Percentiles rank a stretch among this genome's conserved stretches.
phyloP scores from a whole-genome alignment of 2,797 vertebrate genomes.

The Pipistrellus nathusii region DNA sequence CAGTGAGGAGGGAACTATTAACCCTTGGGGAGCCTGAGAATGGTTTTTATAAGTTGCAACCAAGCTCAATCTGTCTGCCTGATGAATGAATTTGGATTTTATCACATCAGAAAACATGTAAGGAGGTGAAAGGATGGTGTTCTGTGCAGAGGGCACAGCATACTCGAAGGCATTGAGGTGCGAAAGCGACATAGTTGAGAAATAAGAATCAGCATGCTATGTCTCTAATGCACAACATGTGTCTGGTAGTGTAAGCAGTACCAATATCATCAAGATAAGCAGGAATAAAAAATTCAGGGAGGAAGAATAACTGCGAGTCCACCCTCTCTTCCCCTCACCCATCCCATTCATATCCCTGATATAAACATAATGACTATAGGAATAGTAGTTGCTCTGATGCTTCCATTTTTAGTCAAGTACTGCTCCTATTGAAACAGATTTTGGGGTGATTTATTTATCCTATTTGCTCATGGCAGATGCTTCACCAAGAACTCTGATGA shows the following conservation, averaged over 20 bases:
- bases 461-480: background rate
- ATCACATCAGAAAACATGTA: slow-evolving; percentile 12
- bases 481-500: background rate
- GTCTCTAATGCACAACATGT: background rate
- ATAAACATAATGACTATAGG: background rate
- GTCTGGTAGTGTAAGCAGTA: background rate
- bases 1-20: background rate
- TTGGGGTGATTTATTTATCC: background rate
- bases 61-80: background rate
- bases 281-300: background rate
- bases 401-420: background rate
- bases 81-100: slow-evolving; percentile 1
- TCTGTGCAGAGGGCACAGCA: background rate
- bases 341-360: background rate
- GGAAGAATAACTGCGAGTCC: background rate
- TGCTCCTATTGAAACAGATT: background rate
- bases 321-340: rapidly evolving
- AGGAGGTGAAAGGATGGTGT: background rate
- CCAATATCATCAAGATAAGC: background rate
- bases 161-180: background rate
- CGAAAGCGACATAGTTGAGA: background rate
- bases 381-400: background rate
- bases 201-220: background rate
- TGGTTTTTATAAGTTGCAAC: slow-evolving; percentile 15
- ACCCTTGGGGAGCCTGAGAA: background rate